These are phyloP conservation scores for Poecilobothrus nobilitatus DNA, from an alignment of 2,888 invertebrate genomes.

Conservation along the genomic window DNA sequence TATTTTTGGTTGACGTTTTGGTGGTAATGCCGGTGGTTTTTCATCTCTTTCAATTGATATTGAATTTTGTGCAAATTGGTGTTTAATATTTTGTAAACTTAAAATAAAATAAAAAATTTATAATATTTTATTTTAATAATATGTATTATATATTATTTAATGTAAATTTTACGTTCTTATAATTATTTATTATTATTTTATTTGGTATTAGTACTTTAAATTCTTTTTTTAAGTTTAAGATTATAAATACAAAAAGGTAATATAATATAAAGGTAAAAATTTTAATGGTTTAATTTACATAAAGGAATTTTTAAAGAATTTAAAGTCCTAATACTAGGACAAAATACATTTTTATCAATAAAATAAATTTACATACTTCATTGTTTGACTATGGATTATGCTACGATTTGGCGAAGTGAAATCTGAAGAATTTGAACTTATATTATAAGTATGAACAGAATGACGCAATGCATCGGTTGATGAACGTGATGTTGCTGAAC, in stretches of 20 bases:
- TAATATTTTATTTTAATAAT: slow-evolving; percentile 14
- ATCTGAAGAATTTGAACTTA: slow-evolving; percentile 33
- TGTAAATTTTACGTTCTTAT: no score
- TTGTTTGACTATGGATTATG: slow-evolving; percentile 43
- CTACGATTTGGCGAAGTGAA: slow-evolving; percentile 38
- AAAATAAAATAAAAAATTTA: slow-evolving; percentile 17
- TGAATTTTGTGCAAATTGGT: slow-evolving; percentile 18
- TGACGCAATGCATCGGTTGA: slow-evolving; percentile 74
- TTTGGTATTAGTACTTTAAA: no score
- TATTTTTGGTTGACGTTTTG: slow-evolving; percentile 50
- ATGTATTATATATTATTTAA: not conserved
- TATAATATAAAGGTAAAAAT: no score
- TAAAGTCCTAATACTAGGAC: slow-evolving; percentile 22
- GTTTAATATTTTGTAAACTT: slow-evolving; percentile 23
- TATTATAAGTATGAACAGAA: slow-evolving; percentile 74
- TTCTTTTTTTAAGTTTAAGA: no score
- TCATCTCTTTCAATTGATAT: slow-evolving; percentile 27
- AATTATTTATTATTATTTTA: no score
- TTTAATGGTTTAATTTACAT: no score
- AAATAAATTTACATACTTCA: slow-evolving; percentile 37
- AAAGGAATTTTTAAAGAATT: slow-evolving; percentile 20
- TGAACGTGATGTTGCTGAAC: slow-evolving; percentile 67
- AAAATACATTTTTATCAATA: slow-evolving; percentile 9
- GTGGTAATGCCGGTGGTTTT: slow-evolving; percentile 54
- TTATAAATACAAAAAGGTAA: no score